These are phyloP conservation scores for Hycleus phaleratus DNA, from an alignment of 1,140 invertebrate species.

Conservation along the genomic window DNA sequence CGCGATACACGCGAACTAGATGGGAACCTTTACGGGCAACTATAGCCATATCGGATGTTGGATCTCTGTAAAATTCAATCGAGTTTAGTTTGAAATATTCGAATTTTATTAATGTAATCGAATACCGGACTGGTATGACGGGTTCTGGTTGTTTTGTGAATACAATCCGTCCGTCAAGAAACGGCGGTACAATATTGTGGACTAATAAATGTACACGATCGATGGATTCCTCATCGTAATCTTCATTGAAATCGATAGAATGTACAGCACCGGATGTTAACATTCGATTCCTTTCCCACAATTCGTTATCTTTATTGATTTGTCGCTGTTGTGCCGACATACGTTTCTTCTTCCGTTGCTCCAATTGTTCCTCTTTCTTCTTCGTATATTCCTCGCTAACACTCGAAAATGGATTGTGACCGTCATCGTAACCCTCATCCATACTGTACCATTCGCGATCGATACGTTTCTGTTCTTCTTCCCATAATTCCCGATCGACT, in stretches of 20 bases:
- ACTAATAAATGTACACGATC: constrained; percentile 92
- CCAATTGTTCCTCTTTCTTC: constrained; percentile 86
- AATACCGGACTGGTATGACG: constrained; percentile 74
- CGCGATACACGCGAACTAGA: constrained; percentile 81
- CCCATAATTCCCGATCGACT: constrained; percentile 75
- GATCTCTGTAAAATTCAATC: constrained; percentile 58
- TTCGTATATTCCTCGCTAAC: constrained; percentile 85
- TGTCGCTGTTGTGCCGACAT: constrained; percentile 91
- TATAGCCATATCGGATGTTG: constrained; percentile 96
- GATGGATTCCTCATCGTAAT: constrained; percentile 87
- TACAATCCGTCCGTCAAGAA: constrained; percentile 96
- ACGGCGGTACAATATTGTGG: constrained; percentile 98
- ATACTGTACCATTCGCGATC: constrained; percentile 97
- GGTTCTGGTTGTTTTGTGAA: constrained; percentile 99
- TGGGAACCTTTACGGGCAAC: constrained; percentile 93
- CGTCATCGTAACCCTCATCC: constrained; percentile 89
- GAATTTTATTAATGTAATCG: neutral
- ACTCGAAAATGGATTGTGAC: constrained; percentile 85
- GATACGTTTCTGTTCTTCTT: constrained; percentile 85
- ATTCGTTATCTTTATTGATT: constrained; percentile 94
- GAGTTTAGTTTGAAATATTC: neutral
- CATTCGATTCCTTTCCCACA: constrained; percentile 99
- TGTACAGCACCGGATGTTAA: constrained; percentile 94
- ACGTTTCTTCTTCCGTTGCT: constrained; percentile 82
- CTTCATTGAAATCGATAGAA: constrained; percentile 82